Conservation (phyloP, 2,113 vertebrate genomes). For the Gallinago undulata region DNA sequence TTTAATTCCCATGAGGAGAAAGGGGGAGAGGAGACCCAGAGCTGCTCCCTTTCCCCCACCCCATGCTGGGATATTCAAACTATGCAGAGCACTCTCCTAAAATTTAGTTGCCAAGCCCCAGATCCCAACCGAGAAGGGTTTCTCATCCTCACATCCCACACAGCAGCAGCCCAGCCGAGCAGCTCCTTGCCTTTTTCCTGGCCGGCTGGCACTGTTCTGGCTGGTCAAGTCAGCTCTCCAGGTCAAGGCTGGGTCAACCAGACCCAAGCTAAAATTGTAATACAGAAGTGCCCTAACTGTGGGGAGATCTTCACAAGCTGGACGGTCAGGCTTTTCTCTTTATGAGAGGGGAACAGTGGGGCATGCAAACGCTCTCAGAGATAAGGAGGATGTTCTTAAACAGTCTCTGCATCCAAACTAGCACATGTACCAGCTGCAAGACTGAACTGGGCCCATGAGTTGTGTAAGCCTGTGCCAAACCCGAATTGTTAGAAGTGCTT, state of each 20-base stretch:
- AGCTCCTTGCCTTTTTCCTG: not conserved
- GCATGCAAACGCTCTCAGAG: not conserved
- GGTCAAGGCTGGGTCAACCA: not conserved
- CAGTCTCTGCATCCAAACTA: not conserved
- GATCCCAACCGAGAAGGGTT: not conserved
- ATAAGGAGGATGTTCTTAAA: not conserved
- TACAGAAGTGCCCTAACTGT: not conserved
- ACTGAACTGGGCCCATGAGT: not conserved
- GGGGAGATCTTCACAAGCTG: not conserved
- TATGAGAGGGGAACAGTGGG: not conserved
- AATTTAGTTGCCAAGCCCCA: not conserved
- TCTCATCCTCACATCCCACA: not conserved
- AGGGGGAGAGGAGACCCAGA: not conserved
- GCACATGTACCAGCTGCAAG: not conserved
- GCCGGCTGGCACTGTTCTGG: not conserved
- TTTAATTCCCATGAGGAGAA: constrained; percentile 30
- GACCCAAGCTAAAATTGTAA: not conserved
- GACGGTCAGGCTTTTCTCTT: not conserved
- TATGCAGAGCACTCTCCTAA: not conserved
- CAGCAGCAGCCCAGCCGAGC: not conserved
- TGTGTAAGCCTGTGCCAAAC: not conserved
- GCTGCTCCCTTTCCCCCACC: not conserved
- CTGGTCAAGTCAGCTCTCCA: not conserved
- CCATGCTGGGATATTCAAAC: not conserved
- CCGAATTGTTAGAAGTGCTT: not conserved